These are phyloP conservation scores for Dinocampus coccinellae DNA, from an alignment of 2,888 invertebrate species.

Conservation along the genomic window DNA sequence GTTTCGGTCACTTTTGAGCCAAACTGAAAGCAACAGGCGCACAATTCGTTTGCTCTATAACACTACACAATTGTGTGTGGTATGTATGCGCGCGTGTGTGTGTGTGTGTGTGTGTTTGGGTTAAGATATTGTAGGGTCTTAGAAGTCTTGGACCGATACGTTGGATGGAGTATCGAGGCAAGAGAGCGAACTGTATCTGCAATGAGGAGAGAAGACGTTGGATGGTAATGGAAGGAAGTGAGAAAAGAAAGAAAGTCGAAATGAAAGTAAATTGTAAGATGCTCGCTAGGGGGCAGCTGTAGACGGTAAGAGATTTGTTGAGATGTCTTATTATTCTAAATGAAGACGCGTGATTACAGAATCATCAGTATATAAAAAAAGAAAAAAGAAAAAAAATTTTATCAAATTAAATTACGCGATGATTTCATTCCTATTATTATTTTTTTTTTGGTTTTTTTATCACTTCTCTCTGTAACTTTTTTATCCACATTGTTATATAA, in stretches of 20 bases:
- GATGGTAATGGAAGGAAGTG: constrained; percentile 1
- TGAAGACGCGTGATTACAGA: constrained; percentile 13
- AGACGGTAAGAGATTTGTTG: background rate
- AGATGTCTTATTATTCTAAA: background rate
- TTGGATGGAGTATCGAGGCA: constrained; percentile 13
- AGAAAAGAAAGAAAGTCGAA: background rate
- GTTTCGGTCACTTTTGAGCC: background rate
- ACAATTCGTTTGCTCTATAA: background rate
- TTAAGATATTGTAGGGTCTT: too few species aligned
- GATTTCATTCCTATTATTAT: too few species aligned
- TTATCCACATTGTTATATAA: too few species aligned
- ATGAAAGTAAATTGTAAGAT: background rate
- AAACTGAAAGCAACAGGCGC: background rate
- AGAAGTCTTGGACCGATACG: background rate
- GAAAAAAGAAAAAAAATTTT: too few species aligned
- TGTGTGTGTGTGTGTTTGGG: too few species aligned
- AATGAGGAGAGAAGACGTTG: constrained; percentile 22
- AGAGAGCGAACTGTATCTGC: constrained; percentile 29
- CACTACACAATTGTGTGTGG: background rate
- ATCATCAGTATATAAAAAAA: background rate
- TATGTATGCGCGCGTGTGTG: too few species aligned
- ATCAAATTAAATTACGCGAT: too few species aligned
- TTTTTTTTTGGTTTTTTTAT: too few species aligned
- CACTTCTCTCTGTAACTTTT: too few species aligned
- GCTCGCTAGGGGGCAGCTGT: background rate